Percentiles rank a stretch among this genome's conserved stretches.
These are phyloP conservation scores for Bembecia ichneumoniformis DNA, from an alignment of 2,888 invertebrate genomes.

Conservation along the genomic window DNA sequence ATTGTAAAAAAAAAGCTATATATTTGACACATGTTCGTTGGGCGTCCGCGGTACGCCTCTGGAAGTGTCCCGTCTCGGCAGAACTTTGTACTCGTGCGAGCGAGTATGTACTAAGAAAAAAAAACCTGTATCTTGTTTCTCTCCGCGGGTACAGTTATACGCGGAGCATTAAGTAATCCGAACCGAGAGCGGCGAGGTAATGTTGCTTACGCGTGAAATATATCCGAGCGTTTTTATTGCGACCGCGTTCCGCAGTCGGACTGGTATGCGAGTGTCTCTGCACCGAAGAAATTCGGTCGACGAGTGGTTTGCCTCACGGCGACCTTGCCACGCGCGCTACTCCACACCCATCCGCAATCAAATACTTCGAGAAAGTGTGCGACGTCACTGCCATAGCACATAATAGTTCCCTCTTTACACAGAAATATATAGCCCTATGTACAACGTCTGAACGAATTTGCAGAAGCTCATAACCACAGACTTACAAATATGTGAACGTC, in stretches of 20 bases:
- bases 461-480: too few relatives aligned
- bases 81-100: conserved; percentile 45
- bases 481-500: too few relatives aligned
- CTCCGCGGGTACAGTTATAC: conserved; percentile 62
- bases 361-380: conserved; percentile 63
- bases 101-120: conserved; percentile 32
- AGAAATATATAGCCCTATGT: conserved; percentile 7
- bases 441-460: not conserved
- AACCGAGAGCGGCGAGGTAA: conserved; percentile 65
- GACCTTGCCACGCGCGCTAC: conserved; percentile 52
- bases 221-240: conserved; percentile 55
- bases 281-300: conserved; percentile 62
- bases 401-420: conserved; percentile 18
- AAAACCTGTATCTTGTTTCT: conserved; percentile 64
- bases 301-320: conserved; percentile 69
- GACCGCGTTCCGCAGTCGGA: conserved; percentile 17
- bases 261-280: conserved; percentile 49
- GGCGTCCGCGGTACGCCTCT: too few relatives aligned
- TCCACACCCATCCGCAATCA: conserved; percentile 25
- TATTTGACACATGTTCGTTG: too few relatives aligned
- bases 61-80: conserved; percentile 27
- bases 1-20: too few relatives aligned
- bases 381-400: conserved; percentile 24
- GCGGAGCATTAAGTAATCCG: conserved; percentile 67
- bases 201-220: conserved; percentile 71